Conservation (phyloP, 2,888 invertebrate species). For the Chymomyza procnemis region DNA sequence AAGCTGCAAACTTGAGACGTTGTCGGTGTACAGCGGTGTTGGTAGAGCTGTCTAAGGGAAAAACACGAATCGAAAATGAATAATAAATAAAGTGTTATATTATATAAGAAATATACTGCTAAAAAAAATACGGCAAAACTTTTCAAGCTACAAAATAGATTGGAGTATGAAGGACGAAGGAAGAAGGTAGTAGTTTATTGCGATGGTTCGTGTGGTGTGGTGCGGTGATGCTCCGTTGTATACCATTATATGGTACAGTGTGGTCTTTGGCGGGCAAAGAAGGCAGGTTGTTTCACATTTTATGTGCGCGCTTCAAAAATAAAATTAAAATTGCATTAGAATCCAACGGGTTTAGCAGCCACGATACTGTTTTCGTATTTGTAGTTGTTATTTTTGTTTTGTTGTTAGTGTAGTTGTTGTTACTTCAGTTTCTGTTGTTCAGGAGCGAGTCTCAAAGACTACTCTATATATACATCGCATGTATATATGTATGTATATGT, state of each 20-base stretch:
- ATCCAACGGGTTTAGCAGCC: constrained; percentile 62
- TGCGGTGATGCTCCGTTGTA: not conserved
- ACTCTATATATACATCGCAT: not conserved
- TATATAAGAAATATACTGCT: constrained; percentile 65
- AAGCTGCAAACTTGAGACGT: constrained; percentile 68
- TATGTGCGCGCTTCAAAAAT: constrained; percentile 69
- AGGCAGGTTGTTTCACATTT: constrained; percentile 35
- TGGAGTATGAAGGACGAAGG: not conserved
- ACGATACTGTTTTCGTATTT: constrained; percentile 2
- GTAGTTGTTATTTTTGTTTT: not conserved
- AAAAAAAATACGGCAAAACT: constrained; percentile 45
- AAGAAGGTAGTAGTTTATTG: constrained; percentile 46
- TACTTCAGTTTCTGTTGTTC: not conserved
- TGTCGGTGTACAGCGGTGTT: constrained; percentile 13
- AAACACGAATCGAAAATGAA: constrained; percentile 76
- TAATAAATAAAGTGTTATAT: constrained; percentile 77
- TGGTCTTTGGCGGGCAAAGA: not conserved
- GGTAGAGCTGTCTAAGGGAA: constrained; percentile 32
- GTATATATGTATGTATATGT: too few species aligned
- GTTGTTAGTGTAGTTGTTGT: not conserved
- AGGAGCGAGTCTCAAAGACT: not conserved
- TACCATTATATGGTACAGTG: not conserved
- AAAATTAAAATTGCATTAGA: constrained; percentile 73
- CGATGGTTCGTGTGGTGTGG: constrained; percentile 6
- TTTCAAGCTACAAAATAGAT: constrained; percentile 4